Base-by-base conservation (phyloP, 1,140 invertebrate genomes). In the Oedothorax gibbosus region DNA sequence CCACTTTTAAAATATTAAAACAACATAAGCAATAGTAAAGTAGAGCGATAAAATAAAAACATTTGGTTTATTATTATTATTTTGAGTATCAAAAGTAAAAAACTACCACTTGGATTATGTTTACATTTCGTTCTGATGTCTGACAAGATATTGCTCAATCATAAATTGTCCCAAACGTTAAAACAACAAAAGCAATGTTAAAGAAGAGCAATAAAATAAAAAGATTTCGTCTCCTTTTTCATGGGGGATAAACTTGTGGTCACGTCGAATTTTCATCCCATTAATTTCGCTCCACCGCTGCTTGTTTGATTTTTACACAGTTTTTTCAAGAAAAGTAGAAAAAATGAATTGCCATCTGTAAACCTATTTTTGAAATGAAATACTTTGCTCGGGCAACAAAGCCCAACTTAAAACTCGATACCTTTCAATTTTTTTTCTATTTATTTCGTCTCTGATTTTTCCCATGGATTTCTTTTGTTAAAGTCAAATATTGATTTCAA, bases 201-300 rank as follows among this genome's bases (percentile, higher is more conserved):
- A 35, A 35, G 35, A 35, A 35, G 35, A 35, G 5, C 35, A 35
- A 35, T 35, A 35, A 35, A 35, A 35, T 35, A 35, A 35, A 35
- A 35, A 35, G 35, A 35, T 35, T 35, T 35, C 35, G 35, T 35
- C 35, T 35, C 35, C 35, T 68, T 79, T 56, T 56, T 68, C 18
- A 54, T 51, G 64, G 53, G 54, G 15, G n/a, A 69, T 56, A 51
- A 53, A 68, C 65, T 81, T 53, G 64, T n/a, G 79, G 79, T 81
- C 79, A 81, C 79, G 79, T 72, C 79, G 64, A 60, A 69, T 71
- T 81, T 81, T 71, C 68, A 81, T 81, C 68, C 79, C 79, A 81
- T 81, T 81, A 81, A 81, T 81, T 54, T 49, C 7, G 20, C 57
- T 81, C 62, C 79, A 81, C 60, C 77, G 68, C 68, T 68, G 65